Evolutionary conservation across 2,797 vertebrate species (phyloP).

Genomic region (Danio kyathit): DNA sequence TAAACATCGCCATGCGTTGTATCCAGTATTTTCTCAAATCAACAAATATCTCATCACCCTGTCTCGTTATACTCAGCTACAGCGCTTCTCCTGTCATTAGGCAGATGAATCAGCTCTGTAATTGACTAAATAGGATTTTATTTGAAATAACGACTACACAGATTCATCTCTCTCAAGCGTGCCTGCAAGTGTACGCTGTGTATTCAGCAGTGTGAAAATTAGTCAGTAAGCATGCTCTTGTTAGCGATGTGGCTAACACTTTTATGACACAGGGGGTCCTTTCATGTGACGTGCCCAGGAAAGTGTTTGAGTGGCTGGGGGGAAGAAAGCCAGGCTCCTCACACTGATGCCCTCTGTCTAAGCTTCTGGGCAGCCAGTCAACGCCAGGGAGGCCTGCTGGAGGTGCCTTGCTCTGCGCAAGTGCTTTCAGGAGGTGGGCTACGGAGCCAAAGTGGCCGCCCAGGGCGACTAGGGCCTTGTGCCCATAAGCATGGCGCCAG

Average conservation of each 20-base stretch:
- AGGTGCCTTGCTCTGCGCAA: slow-evolving; percentile 81
- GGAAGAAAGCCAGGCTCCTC: slow-evolving; percentile 81
- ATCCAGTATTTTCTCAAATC: too few relatives aligned
- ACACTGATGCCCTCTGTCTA: slow-evolving; percentile 85
- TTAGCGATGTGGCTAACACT: slow-evolving; percentile 71
- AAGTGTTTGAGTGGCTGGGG: slow-evolving; percentile 83
- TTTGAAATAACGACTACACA: slow-evolving; percentile 7
- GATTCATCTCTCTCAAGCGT: not conserved
- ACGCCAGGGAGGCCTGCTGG: slow-evolving; percentile 79
- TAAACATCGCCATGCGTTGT: too few relatives aligned
- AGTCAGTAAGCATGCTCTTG: slow-evolving; percentile 44
- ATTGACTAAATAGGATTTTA: not conserved
- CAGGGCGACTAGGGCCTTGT: slow-evolving; percentile 75
- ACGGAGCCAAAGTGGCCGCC: slow-evolving; percentile 80
- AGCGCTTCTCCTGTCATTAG: not conserved
- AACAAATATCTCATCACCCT: too few relatives aligned
- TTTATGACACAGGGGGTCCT: slow-evolving; percentile 83
- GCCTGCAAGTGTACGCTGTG: slow-evolving; percentile 27
- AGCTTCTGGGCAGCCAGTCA: slow-evolving; percentile 83
- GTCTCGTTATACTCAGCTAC: too few relatives aligned
- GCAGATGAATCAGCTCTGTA: slow-evolving; percentile 5
- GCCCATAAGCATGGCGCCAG: slow-evolving; percentile 66
- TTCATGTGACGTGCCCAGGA: slow-evolving; percentile 83
- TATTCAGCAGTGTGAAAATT: slow-evolving; percentile 36
- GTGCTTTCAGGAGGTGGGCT: slow-evolving; percentile 71